Conservation (phyloP, 2,113 vertebrate genomes). For the Gracilinanus agilis region DNA sequence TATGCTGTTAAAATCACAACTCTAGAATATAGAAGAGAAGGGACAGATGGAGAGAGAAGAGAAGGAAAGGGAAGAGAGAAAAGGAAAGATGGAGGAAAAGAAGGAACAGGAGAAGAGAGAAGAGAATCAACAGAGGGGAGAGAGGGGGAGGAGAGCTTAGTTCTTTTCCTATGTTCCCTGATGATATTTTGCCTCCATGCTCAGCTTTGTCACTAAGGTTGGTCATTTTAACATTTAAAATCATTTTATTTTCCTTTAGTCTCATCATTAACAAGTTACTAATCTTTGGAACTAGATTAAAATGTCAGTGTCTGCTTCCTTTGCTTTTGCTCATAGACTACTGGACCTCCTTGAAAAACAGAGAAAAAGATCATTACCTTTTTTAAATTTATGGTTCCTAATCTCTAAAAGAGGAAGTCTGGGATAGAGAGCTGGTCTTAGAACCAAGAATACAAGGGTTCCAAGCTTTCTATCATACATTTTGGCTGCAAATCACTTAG, state of each 20-base stretch:
- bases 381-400: not conserved
- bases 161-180: not conserved
- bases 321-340: not conserved
- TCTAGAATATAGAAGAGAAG: not conserved
- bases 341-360: not conserved
- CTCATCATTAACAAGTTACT: not conserved
- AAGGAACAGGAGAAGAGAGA: not conserved
- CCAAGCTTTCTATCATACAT: not conserved
- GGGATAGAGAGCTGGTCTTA: not conserved
- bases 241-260: not conserved
- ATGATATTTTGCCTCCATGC: not conserved
- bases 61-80: not conserved
- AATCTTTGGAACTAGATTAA: not conserved
- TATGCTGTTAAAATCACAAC: not conserved
- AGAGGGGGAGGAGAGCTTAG: not conserved
- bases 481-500: not conserved
- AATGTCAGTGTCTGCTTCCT: not conserved
- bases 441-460: not conserved
- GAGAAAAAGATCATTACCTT: not conserved
- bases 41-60: not conserved
- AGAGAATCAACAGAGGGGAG: not conserved
- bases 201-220: not conserved
- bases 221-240: not conserved
- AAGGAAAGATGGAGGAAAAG: not conserved
- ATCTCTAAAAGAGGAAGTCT: not conserved